Conservation (phyloP, 2,113 vertebrate genomes). For the Glaucidium brasilianum region DNA sequence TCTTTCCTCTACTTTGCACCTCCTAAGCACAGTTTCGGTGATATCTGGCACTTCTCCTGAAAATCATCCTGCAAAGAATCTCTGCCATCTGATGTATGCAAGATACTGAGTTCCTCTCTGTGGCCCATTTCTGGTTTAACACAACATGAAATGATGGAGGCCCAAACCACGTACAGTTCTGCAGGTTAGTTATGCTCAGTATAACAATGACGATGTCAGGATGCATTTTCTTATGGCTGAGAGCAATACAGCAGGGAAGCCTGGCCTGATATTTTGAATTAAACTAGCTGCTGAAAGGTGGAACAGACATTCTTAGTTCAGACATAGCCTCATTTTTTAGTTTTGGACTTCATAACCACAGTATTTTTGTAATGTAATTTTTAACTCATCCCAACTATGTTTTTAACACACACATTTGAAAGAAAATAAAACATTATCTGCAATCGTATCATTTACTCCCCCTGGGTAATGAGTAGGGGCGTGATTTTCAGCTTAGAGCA, state of each 20-base stretch:
- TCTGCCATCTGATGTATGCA: neutral
- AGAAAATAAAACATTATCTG: neutral
- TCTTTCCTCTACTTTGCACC: conserved; percentile 20
- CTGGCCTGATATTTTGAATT: neutral
- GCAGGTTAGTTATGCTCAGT: neutral
- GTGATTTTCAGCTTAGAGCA: neutral
- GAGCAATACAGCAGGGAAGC: neutral
- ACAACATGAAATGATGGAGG: neutral
- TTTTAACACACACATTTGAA: neutral
- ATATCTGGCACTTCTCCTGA: conserved; percentile 2
- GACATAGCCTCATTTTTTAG: neutral
- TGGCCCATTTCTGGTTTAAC: neutral
- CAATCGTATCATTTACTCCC: neutral
- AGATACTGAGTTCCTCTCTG: neutral
- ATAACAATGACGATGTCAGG: neutral
- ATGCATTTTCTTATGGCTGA: neutral
- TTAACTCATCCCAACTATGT: neutral
- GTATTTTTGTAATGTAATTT: neutral
- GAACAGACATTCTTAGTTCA: neutral
- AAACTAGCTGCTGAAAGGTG: neutral
- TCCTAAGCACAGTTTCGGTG: neutral
- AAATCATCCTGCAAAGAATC: neutral
- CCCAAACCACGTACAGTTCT: neutral
- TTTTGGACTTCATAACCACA: neutral
- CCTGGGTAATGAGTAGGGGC: neutral